Conservation (phyloP, 2,888 invertebrate genomes). For the Ceramica pisi region DNA sequence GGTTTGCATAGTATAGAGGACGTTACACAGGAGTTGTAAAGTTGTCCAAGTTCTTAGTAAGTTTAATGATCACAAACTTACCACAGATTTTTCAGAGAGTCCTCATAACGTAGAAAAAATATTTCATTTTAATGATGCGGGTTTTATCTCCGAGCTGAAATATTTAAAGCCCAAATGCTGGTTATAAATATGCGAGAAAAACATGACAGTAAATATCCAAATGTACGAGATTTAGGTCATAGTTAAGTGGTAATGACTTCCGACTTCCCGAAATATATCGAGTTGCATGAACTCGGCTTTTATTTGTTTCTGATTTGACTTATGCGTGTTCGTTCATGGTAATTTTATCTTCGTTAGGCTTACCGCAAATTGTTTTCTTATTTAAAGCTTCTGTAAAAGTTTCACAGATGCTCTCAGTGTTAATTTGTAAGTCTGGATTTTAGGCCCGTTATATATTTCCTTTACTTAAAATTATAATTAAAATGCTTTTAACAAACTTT, state of each 20-base stretch:
- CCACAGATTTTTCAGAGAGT: background rate
- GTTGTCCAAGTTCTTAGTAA: constrained; percentile 11
- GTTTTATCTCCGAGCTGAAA: constrained; percentile 29
- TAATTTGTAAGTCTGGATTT: constrained; percentile 14
- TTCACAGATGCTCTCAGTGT: constrained; percentile 7
- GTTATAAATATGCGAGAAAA: constrained; percentile 42
- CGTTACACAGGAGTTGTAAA: constrained; percentile 10
- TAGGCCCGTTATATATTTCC: constrained; percentile 30
- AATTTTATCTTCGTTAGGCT: constrained; percentile 41
- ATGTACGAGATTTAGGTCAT: constrained; percentile 45
- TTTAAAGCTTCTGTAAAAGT: background rate
- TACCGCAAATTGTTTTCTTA: background rate
- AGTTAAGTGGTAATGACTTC: constrained; percentile 61
- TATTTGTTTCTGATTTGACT: constrained; percentile 62
- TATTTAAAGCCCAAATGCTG: constrained; percentile 34
- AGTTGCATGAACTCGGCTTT: constrained; percentile 49
- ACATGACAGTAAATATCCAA: constrained; percentile 40
- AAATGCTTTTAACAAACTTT: constrained; percentile 47
- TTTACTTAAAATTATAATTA: constrained; percentile 32
- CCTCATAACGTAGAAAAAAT: constrained; percentile 3
- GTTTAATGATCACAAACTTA: constrained; percentile 23
- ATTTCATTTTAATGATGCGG: constrained; percentile 32
- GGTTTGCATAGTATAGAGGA: constrained; percentile 12
- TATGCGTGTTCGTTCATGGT: constrained; percentile 50
- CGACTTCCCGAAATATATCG: constrained; percentile 57